These are phyloP conservation scores for Nycticebus coucang DNA, from an alignment of 2,113 vertebrate species.

Conservation along the genomic window DNA sequence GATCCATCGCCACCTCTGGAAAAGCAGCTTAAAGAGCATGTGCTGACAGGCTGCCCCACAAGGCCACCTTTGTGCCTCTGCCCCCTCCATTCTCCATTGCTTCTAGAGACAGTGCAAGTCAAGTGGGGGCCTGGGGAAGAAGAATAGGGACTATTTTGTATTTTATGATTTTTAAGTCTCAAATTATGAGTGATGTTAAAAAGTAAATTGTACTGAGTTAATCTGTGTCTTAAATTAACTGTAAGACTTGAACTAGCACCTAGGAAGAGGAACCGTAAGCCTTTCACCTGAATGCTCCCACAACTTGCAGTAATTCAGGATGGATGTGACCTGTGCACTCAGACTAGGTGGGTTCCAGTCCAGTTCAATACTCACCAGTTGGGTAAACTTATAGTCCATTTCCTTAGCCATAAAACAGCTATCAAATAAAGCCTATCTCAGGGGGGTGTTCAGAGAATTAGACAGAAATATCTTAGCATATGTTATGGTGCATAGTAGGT, in stretches of 20 bases:
- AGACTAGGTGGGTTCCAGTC: background rate
- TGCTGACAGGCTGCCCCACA: background rate
- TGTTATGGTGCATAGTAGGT: background rate
- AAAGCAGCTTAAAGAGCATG: background rate
- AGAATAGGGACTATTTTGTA: background rate
- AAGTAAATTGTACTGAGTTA: background rate
- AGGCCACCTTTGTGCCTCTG: background rate
- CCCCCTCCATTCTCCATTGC: background rate
- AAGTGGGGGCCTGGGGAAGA: rapidly evolving
- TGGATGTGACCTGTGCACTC: background rate
- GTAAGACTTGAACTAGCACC: background rate
- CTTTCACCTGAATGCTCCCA: background rate
- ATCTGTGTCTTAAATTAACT: background rate
- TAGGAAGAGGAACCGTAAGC: background rate
- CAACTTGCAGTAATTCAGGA: background rate
- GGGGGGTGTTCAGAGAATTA: background rate
- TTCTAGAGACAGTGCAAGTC: background rate
- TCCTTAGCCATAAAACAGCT: background rate
- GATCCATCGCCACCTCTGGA: background rate
- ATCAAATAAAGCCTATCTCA: background rate
- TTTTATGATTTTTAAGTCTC: background rate
- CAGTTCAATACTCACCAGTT: background rate
- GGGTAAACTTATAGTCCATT: background rate
- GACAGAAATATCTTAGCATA: background rate
- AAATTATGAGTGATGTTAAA: background rate